Base-by-base conservation (phyloP, 2,113 vertebrate species). In the Ochotona princeps region DNA sequence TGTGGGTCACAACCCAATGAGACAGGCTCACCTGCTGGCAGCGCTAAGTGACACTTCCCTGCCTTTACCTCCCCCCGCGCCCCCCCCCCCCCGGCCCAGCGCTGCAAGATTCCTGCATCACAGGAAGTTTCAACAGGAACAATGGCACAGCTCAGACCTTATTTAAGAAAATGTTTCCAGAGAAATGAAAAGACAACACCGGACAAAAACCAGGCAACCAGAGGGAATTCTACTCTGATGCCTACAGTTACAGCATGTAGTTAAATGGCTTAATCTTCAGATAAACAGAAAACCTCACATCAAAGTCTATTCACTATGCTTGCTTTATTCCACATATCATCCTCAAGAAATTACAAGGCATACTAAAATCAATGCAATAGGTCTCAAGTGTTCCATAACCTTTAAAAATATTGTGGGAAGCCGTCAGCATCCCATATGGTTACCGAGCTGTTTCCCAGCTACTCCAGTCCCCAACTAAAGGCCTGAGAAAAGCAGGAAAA, bases 331-430 rank as follows among this genome's bases (percentile, higher is more conserved):
- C 30, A 8, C 26, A 32, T 23, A 73, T 35, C n/a, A 67, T 25
- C 21, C 61, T n/a, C 61, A 54, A 75, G 60, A 51, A 80, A 84
- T 76, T 84, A 84, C n/a, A 63, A 69, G 76, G 65, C 76, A 83
- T 8, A 76, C 30, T 47, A 60, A 73, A 47, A 83, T 47, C 44
- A 94, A 49, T 51, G 21, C 11, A 47, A 54, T 1, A 87, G 30
- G 7, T 65, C 28, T 83, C 38, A 69, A 74, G 32, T 47, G 72
- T 75, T 70, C 38, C 54, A 69, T 49, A 57, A 17, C 60, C 30
- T 82, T 79, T 74, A 18, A 82, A 87, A 88, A 10, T 74, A 20
- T 1, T 25, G 23, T 44, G 38, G 38, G 38, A 44, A 4, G 38
- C 38, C 38, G 38, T 44, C 38, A 44, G 38, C 6, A 44, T 44